A percentile compares a stretch with the other conserved stretches of the same genome.
phyloP scores from a whole-genome alignment of 2,888 invertebrate genomes.

The Drosophila imparisetae region DNA sequence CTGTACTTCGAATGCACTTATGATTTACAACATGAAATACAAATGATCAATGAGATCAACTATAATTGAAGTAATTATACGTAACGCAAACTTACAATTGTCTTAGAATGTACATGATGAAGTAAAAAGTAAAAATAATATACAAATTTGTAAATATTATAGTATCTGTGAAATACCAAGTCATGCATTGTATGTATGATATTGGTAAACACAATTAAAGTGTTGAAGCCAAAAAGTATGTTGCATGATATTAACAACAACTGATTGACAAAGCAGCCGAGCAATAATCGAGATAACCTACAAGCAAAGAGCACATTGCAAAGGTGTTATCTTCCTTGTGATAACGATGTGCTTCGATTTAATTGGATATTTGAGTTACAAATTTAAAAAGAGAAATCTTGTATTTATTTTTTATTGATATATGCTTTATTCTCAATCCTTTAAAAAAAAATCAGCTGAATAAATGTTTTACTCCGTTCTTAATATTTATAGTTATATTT shows the following conservation, averaged over 20 bases:
- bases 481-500: constrained; percentile 50
- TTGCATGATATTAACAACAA: neutral
- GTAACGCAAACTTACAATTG: neutral
- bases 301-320: neutral
- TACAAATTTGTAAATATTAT: neutral
- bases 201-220: neutral
- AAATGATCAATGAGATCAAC: neutral
- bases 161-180: neutral
- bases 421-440: neutral
- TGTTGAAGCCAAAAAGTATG: neutral
- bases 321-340: neutral
- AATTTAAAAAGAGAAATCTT: neutral
- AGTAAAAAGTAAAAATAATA: neutral
- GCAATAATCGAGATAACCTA: neutral
- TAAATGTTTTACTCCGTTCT: neutral
- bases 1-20: neutral
- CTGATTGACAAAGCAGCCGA: neutral
- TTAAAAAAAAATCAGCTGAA: constrained; percentile 1
- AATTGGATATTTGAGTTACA: neutral
- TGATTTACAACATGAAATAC: neutral
- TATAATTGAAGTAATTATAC: neutral
- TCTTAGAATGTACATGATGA: neutral
- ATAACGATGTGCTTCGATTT: neutral
- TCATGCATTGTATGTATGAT: neutral
- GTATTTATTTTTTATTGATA: neutral